These are phyloP conservation scores for Argopecten irradians DNA, from an alignment of 1,140 invertebrate genomes.

Conservation along the genomic window DNA sequence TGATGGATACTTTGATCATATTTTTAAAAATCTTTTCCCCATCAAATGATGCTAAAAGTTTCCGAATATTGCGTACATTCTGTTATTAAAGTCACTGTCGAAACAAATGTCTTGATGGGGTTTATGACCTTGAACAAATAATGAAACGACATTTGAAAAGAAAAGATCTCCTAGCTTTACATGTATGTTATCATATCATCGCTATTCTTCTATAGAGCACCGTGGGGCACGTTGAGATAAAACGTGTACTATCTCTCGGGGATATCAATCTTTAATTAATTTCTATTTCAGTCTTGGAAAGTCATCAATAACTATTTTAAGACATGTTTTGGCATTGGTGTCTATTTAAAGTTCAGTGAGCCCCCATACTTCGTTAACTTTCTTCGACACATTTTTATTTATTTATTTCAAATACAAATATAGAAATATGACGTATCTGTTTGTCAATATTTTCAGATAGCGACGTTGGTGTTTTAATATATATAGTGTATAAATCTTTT, in stretches of 20 bases:
- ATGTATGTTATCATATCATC: background rate
- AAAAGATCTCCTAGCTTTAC: background rate
- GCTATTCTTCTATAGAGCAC: background rate
- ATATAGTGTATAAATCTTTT: no score
- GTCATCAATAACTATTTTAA: background rate
- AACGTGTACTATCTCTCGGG: background rate
- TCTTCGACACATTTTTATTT: no score
- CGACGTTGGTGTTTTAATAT: no score
- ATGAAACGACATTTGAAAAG: background rate
- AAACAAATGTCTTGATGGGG: background rate
- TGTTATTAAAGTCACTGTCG: no score
- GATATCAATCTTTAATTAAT: background rate
- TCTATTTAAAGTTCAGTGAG: background rate
- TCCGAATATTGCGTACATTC: no score
- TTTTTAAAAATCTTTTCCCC: no score
- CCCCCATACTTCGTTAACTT: no score
- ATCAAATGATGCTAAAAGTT: no score
- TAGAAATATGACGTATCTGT: no score
- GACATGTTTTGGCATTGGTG: background rate
- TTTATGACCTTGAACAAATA: background rate
- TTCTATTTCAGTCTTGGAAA: background rate
- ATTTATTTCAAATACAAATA: no score
- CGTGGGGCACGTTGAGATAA: background rate
- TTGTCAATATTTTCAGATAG: no score
- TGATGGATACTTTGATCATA: no score